A percentile compares a stretch with the other conserved stretches of the same genome.
These are phyloP conservation scores for Phalloptychus januarius DNA, from an alignment of 2,797 vertebrate genomes.

Conservation along the genomic window DNA sequence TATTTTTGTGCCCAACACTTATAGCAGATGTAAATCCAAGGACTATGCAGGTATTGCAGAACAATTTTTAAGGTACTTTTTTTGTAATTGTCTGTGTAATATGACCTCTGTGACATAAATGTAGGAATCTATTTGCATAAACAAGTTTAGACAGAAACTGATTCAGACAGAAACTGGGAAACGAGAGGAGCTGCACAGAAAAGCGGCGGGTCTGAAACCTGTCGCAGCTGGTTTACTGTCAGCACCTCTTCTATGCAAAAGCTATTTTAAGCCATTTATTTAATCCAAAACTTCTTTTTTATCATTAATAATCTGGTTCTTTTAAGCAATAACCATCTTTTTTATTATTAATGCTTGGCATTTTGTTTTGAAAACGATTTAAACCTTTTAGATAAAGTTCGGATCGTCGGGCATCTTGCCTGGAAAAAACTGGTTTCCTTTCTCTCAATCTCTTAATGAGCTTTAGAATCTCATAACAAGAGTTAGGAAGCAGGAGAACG, in stretches of 20 bases:
- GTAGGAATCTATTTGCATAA: slow-evolving; percentile 69
- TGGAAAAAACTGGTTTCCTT: slow-evolving; percentile 5
- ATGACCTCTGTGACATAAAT: slow-evolving; percentile 16
- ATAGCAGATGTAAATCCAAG: background rate
- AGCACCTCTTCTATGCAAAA: slow-evolving; percentile 37
- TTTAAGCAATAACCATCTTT: background rate
- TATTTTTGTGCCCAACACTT: background rate
- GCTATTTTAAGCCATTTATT: slow-evolving; percentile 25
- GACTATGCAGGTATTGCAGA: background rate
- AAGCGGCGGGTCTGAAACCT: slow-evolving; percentile 44
- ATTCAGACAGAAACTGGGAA: slow-evolving; percentile 69
- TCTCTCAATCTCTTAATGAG: slow-evolving; percentile 65
- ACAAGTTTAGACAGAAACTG: slow-evolving; percentile 56
- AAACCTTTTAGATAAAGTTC: slow-evolving; percentile 5
- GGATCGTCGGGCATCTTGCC: slow-evolving; percentile 2
- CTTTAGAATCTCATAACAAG: slow-evolving; percentile 59
- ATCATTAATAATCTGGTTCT: slow-evolving; percentile 11
- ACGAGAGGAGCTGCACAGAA: slow-evolving; percentile 52
- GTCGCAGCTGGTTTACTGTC: slow-evolving; percentile 58
- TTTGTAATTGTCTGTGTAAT: background rate
- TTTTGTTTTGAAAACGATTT: background rate
- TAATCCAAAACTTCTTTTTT: slow-evolving; percentile 7
- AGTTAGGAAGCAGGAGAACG: slow-evolving; percentile 19
- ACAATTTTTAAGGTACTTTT: background rate
- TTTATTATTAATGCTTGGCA: background rate